A percentile compares a stretch with the other conserved stretches of the same genome.
These are phyloP conservation scores for Oenanthe melanoleuca DNA, from an alignment of 2,113 vertebrate species.

Conservation along the genomic window DNA sequence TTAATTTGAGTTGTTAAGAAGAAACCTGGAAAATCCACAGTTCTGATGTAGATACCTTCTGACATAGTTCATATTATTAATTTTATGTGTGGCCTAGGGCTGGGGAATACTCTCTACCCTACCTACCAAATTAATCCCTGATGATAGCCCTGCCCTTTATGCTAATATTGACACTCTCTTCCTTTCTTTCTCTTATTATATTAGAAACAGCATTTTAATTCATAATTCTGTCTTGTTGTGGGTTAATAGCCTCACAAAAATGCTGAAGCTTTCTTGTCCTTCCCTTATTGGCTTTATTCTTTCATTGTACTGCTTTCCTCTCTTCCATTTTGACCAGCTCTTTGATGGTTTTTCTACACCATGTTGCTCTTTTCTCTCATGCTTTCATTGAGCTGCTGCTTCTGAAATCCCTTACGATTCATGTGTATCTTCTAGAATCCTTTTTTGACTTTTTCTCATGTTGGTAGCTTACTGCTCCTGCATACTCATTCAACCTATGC, in stretches of 20 bases:
- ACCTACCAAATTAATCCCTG: neutral
- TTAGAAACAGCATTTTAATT: neutral
- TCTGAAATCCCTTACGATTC: neutral
- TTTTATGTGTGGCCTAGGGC: neutral
- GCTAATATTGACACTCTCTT: neutral
- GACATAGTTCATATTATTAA: neutral
- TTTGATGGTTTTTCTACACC: neutral
- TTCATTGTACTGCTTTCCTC: neutral
- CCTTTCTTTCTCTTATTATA: neutral
- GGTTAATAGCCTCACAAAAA: neutral
- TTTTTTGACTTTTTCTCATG: neutral
- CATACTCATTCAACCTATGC: conserved; percentile 4
- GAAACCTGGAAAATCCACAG: neutral
- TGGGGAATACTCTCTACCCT: neutral
- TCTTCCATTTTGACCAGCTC: neutral
- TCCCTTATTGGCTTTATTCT: neutral
- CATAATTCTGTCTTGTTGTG: neutral
- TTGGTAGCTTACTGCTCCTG: neutral
- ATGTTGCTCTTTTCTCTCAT: neutral
- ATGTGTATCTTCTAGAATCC: neutral
- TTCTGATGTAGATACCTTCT: neutral
- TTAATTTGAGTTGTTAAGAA: neutral
- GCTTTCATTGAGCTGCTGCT: neutral
- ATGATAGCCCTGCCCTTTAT: neutral
- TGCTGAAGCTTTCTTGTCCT: neutral